Base-by-base conservation (phyloP, 1,140 invertebrate genomes). In the Plutomurus gul region DNA sequence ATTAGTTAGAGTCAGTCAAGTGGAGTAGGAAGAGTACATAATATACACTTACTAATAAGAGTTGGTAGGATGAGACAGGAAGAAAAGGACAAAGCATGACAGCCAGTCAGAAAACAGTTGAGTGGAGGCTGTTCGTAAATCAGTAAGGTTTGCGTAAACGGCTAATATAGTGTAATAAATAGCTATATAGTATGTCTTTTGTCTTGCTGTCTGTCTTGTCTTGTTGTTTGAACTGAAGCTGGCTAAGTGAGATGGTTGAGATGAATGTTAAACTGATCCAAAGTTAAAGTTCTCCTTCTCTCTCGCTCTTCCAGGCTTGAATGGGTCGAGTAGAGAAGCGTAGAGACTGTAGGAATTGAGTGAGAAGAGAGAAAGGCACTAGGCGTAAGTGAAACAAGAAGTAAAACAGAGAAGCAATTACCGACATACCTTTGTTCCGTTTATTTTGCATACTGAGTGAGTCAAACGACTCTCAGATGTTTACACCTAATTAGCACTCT, bases 401-500 rank as follows among this genome's bases (percentile, higher is more conserved):
- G 72, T 74, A 46, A 70, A 70, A 43, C 46, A 43, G 27, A 43
- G 39, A 70, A 71, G 56, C 56, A 71, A 70, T 71, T 65, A 70
- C 56, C 18, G 20, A 46, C 46, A 70, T 77, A 65, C 65, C 65
- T 77, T 70, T 77, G 56, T 70, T 77, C 65, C 30, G 18, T 76
- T 76, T 65, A 56, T 76, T 60, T 76, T 65, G 75, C 56, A 65
- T 76, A 36, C 33, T 71, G 51, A 70, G 56, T 75, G 25, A 77
- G 65, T 77, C 56, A 65, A 77, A 77, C 30, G 37, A 60, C 56
- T 60, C 25, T 70, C 47, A 74, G 47, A 74, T 73, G 70, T 78
- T 78, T 78, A 78, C 76, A 78, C 76, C 76, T 77, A 77, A 77
- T 77, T 77, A 77, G 56, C 76, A 77, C 51, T 76, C 36, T 56